phyloP scores from a whole-genome alignment of 2,113 vertebrate species.

The Eublepharis macularius region DNA sequence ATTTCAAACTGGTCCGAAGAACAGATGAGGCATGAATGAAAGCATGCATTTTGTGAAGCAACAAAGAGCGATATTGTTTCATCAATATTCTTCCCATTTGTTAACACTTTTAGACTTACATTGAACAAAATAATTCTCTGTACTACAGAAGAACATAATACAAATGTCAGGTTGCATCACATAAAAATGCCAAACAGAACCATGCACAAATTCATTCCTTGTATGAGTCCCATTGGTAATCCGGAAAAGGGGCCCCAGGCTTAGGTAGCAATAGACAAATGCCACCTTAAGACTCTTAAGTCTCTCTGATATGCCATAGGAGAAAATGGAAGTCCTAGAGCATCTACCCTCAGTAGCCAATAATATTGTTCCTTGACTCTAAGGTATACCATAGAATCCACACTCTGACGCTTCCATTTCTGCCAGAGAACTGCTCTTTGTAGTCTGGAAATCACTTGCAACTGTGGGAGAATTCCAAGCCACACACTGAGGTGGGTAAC shows the following conservation, averaged over 20 bases:
- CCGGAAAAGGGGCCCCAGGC: neutral
- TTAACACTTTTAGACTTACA: conserved; percentile 40
- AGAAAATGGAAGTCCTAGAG: too few species aligned
- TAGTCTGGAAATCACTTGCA: too few species aligned
- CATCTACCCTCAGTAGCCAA: too few species aligned
- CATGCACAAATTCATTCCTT: neutral
- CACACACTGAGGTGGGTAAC: too few species aligned
- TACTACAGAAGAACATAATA: conserved; percentile 3
- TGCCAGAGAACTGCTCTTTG: too few species aligned
- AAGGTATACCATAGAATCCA: too few species aligned
- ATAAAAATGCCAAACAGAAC: neutral
- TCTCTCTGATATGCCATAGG: too few species aligned
- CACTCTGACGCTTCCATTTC: too few species aligned
- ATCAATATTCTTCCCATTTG: conserved; percentile 41
- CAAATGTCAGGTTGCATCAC: conserved; percentile 17
- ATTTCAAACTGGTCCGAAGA: conserved; percentile 43
- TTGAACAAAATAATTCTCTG: conserved; percentile 35
- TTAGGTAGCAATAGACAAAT: neutral
- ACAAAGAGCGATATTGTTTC: conserved; percentile 41
- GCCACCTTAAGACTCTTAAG: neutral
- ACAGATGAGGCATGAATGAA: conserved; percentile 37
- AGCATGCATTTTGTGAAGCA: conserved; percentile 41
- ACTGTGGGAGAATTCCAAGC: too few species aligned
- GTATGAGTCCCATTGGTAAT: neutral
- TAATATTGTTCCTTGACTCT: too few species aligned